Evolutionary conservation across 2,797 vertebrate species (phyloP).

Genomic region (Eleutherodactylus coqui): DNA sequence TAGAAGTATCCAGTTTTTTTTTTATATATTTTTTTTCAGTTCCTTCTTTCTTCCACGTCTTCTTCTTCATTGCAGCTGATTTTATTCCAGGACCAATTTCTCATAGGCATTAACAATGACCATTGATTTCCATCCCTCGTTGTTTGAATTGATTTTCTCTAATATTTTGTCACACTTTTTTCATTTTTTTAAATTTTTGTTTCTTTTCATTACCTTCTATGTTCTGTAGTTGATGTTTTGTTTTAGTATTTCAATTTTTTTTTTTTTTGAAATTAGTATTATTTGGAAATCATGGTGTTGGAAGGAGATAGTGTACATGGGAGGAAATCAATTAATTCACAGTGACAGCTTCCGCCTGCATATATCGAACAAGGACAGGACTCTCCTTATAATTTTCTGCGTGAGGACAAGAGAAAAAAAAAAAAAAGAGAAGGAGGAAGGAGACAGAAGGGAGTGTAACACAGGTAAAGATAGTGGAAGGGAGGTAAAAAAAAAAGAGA

Average conservation of each 20-base stretch:
- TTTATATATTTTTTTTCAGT: slow-evolving; percentile 29
- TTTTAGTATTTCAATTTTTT: slow-evolving; percentile 34
- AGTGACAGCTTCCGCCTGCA: slow-evolving; percentile 64
- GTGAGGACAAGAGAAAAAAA: slow-evolving; percentile 50
- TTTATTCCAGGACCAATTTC: slow-evolving; percentile 19
- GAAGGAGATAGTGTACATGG: slow-evolving; percentile 47
- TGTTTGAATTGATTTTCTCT: slow-evolving; percentile 2
- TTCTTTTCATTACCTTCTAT: slow-evolving; percentile 36
- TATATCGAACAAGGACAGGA: slow-evolving; percentile 64
- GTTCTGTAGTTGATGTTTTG: slow-evolving; percentile 42
- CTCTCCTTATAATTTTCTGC: slow-evolving; percentile 66
- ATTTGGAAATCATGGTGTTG: slow-evolving; percentile 47
- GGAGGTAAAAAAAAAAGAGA: neutral
- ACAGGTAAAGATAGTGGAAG: slow-evolving; percentile 14
- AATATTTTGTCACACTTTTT: slow-evolving; percentile 12
- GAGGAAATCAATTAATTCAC: slow-evolving; percentile 63
- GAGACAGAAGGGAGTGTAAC: neutral
- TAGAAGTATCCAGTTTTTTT: slow-evolving; percentile 58
- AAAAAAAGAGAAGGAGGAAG: slow-evolving; percentile 27
- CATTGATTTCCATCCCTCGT: slow-evolving; percentile 41
- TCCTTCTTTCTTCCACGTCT: slow-evolving; percentile 2
- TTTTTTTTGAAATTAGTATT: slow-evolving; percentile 12
- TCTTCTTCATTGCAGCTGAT: slow-evolving; percentile 18
- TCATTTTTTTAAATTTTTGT: neutral
- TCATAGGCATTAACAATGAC: slow-evolving; percentile 22